Conservation (phyloP, 1,140 invertebrate species). For the Drosophila tani region DNA sequence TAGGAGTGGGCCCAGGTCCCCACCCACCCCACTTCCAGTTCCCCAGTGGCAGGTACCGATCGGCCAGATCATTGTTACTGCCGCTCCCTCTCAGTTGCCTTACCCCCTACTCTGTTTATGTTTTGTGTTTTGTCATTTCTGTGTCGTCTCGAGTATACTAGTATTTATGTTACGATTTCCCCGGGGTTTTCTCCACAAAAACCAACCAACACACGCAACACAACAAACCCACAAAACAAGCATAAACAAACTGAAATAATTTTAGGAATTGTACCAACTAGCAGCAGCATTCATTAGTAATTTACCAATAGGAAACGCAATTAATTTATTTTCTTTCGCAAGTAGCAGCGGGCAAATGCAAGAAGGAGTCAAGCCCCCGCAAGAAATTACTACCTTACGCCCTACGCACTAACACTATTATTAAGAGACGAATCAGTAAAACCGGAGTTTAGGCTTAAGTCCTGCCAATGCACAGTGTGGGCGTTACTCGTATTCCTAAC, state of each 20-base stretch:
- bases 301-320: constrained; percentile 35
- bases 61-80: constrained; percentile 21
- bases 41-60: neutral
- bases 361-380: neutral
- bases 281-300: constrained; percentile 39
- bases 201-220: constrained; percentile 12
- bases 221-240: constrained; percentile 17
- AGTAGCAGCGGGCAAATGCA: constrained; percentile 7
- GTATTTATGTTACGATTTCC: constrained; percentile 18
- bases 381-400: constrained; percentile 37
- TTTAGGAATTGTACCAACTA: constrained; percentile 23
- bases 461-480: constrained; percentile 34
- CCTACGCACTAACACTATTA: constrained; percentile 28
- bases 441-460: constrained; percentile 68
- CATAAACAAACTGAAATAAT: constrained; percentile 32
- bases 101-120: constrained; percentile 4
- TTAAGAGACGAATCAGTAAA: constrained; percentile 46
- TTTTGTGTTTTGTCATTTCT: constrained; percentile 15
- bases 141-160: constrained; percentile 19
- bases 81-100: constrained; percentile 18
- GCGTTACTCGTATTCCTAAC: constrained; percentile 49
- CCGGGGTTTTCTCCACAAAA: neutral
- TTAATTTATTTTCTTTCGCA: constrained; percentile 40
- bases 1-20: constrained; percentile 29
- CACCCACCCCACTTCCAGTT: constrained; percentile 1